Base-by-base conservation (phyloP, 35 echinoderm and acorn worm genomes). In the Strongylocentrotus purpuratus region DNA sequence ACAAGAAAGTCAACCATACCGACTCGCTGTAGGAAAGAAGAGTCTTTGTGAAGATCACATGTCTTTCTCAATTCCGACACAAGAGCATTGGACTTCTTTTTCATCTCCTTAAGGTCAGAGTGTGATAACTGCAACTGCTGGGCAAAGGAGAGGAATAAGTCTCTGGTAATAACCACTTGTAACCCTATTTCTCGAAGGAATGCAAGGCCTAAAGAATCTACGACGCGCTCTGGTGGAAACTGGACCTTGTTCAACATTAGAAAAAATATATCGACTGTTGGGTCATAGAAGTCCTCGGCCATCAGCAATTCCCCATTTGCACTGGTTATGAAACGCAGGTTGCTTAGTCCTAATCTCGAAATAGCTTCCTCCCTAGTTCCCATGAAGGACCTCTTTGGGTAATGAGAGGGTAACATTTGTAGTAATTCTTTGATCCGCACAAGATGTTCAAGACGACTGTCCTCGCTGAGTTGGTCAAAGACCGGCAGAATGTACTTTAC, bases 401-500 rank as follows among this genome's bases (percentile, higher is more conserved):
- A 0, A 78, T 22, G 4, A 22, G 7, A 0, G 65, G 65, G 65
- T 5, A 78, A 22, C 20, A 0, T 0, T 28, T 78, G 65, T 4
- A 89, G 87, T 14, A 46, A 11, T 18, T 15, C 0, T 25, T 89
- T 89, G 14, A 96, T 28, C 12, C 88, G 94, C 32, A 61, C 5
- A 33, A 96, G n/a, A 91, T 96, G 96, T 45, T 78, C 32, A 48
- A 90, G 61, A 12, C 90, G 88, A 25, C 95, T 90, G 0, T 94
- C 17, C n/a, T 85, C 33, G n/a, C 91, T 87, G 35, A 96, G 61
- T 5, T 20, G 11, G 10, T 22, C 31, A 71, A 95, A 95, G 32
- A 3, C 45, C 13, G 96, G 96, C 32, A 96, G 85, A 71, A 96
- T 96, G 88, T 87, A 96, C 32, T 91, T 46, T 14, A 17, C 8